Evolutionary conservation across 2,797 vertebrate genomes (phyloP).

Genomic region (Oreochromis mossambicus): DNA sequence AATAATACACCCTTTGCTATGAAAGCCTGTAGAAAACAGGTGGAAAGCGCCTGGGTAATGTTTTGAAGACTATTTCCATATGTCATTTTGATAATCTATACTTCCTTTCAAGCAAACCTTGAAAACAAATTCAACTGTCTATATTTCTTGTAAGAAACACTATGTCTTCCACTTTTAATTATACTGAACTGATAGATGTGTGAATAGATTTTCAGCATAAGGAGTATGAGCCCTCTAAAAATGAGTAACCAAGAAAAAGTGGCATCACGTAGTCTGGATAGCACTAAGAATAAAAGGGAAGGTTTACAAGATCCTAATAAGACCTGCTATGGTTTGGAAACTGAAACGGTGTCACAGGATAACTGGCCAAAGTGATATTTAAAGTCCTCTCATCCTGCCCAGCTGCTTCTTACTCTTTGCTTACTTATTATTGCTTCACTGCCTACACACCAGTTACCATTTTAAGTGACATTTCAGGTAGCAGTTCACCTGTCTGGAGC

Average conservation of each 20-base stretch:
- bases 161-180: background rate
- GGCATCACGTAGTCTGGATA: background rate
- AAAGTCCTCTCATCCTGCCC: background rate
- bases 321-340: background rate
- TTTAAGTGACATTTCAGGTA: background rate
- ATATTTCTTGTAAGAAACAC: background rate
- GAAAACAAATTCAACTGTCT: background rate
- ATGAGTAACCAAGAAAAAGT: background rate
- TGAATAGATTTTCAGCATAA: background rate
- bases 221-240: background rate
- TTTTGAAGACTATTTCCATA: background rate
- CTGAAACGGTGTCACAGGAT: background rate
- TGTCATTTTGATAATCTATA: background rate
- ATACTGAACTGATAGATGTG: rapidly evolving
- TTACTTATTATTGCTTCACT: background rate
- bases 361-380: background rate
- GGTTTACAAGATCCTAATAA: background rate
- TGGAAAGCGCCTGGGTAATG: background rate
- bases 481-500: background rate
- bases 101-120: background rate
- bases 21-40: background rate
- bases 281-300: background rate
- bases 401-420: background rate
- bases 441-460: background rate
- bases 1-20: background rate